Evolutionary conservation across 2,888 invertebrate genomes (phyloP), one percentile per base, ranked within the genome.

Genomic region (Apodemia hepburni): DNA sequence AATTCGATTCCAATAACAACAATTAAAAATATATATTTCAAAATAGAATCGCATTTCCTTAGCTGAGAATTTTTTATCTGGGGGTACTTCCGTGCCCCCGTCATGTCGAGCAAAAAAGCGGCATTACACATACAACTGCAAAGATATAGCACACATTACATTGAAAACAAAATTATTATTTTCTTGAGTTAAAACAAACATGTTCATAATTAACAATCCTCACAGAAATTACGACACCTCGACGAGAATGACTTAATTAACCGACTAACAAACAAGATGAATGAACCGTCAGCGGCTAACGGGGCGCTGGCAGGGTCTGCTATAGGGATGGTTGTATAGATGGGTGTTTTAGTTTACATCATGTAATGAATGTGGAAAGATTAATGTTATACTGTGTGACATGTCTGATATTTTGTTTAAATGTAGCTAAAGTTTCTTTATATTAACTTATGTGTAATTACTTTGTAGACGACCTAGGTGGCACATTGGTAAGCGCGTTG

Each of bases 281-380:
- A 42, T 42, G 42, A 15, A 42, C 42, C 42, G 42, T 42, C 42
- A 42, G 42, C 5, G 42, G 42, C 42, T 42, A 42, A n/a, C 42
- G 42, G 42, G 38, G 42, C 5, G 42, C 42, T 15, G 42, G 42
- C 42, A 42, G n/a, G 42, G 42, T 42, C 9, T 45, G n/a, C 42
- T 45, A n/a, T n/a, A 45, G 42, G 42, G 42, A 45, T 6, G 42
- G 15, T n/a, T 45, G 42, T 45, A n/a, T 45, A n/a, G 42, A 38
- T 38, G 38, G 38, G 6, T 45, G 42, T 45, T 45, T 45, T 45
- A 45, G 42, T 45, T 45, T n/a, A 45, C 42, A 45, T 45, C 15
- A 45, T 45, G n/a, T 45, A n/a, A 59, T 59, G 33, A 42, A 38
- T n/a, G 38, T 45, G 45, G 27, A 33, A 5, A 59, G 42, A 59